Conservation (phyloP, 2,888 invertebrate genomes). For the Acronicta aceris region DNA sequence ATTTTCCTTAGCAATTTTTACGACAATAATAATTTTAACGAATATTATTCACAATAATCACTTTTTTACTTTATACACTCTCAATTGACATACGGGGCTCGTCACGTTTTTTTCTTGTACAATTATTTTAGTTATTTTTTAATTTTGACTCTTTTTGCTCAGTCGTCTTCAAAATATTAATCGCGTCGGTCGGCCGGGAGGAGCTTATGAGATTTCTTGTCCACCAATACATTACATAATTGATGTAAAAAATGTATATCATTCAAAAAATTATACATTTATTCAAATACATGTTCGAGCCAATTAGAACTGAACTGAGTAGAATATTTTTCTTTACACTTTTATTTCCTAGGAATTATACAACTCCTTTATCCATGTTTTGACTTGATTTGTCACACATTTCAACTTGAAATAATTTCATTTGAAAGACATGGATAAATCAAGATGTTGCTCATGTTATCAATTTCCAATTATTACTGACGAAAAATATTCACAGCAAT, state of each 20-base stretch:
- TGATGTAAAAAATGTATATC: background rate
- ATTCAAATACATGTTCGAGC: too few relatives aligned
- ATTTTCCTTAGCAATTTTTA: slow-evolving; percentile 59
- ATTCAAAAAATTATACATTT: too few relatives aligned
- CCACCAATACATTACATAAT: background rate
- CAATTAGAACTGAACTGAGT: too few relatives aligned
- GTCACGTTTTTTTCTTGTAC: slow-evolving; percentile 82
- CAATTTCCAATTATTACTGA: too few relatives aligned
- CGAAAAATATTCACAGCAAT: too few relatives aligned
- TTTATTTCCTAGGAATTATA: too few relatives aligned
- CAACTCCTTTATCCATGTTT: too few relatives aligned
- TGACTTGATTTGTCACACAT: too few relatives aligned
- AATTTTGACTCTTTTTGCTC: slow-evolving; percentile 68
- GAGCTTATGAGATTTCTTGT: slow-evolving; percentile 1
- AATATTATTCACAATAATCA: slow-evolving; percentile 75
- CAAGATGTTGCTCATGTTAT: too few relatives aligned
- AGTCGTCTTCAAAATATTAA: slow-evolving; percentile 66
- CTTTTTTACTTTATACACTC: slow-evolving; percentile 83
- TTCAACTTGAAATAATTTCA: too few relatives aligned
- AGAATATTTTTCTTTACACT: too few relatives aligned
- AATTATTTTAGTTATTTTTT: slow-evolving; percentile 75
- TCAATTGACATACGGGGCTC: slow-evolving; percentile 88
- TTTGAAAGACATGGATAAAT: too few relatives aligned
- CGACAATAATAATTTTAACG: slow-evolving; percentile 62
- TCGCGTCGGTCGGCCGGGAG: slow-evolving; percentile 40